Conservation (phyloP, 2,888 invertebrate species). For the Drosophila pegasa region DNA sequence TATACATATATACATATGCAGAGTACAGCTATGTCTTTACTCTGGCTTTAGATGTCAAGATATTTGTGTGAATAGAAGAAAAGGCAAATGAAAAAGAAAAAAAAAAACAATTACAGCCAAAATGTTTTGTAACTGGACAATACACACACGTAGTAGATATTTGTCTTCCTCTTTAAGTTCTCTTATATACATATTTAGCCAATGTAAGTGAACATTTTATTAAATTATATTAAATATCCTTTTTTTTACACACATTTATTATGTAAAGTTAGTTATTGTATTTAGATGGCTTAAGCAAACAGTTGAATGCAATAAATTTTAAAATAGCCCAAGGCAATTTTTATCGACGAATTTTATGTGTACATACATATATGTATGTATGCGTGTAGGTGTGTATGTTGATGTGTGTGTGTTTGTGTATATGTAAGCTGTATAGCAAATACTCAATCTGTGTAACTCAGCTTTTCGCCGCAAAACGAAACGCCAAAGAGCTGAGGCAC, state of each 20-base stretch:
- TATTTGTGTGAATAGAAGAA: slow-evolving; percentile 18
- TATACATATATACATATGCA: slow-evolving; percentile 4
- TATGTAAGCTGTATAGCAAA: background rate
- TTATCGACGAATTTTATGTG: background rate
- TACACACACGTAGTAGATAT: slow-evolving; percentile 12
- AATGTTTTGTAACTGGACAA: slow-evolving; percentile 8
- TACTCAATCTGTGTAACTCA: background rate
- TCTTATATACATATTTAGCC: background rate
- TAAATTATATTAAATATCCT: slow-evolving; percentile 1
- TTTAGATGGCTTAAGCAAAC: slow-evolving; percentile 31
- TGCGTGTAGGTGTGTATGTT: background rate
- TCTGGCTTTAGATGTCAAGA: slow-evolving; percentile 21
- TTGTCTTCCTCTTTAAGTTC: slow-evolving; percentile 19
- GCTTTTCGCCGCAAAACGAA: background rate
- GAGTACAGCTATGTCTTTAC: background rate
- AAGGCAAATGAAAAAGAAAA: too few species aligned
- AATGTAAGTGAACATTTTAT: background rate
- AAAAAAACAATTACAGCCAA: slow-evolving; percentile 2
- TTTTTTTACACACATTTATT: slow-evolving; percentile 9
- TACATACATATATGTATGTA: background rate
- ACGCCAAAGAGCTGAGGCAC: too few species aligned
- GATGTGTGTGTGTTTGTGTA: background rate
- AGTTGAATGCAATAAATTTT: slow-evolving; percentile 42
- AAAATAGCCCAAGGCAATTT: slow-evolving; percentile 43
- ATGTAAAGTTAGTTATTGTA: slow-evolving; percentile 24